Base-by-base conservation (phyloP, 2,888 invertebrate genomes). In the Brenthis ino region DNA sequence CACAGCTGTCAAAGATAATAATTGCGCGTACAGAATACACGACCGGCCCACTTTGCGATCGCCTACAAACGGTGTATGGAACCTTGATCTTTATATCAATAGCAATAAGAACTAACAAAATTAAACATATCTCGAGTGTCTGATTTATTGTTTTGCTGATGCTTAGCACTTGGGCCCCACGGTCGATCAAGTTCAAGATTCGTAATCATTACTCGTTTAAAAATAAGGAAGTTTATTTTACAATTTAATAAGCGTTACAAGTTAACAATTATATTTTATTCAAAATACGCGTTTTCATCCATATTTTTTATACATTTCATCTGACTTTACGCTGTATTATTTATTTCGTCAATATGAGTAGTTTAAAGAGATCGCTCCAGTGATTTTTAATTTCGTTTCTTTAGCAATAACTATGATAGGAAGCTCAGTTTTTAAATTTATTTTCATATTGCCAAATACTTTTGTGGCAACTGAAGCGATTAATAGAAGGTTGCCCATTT, bases 1-100 rank as follows among this genome's bases (percentile, higher is more conserved):
- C 83, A 84, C 79, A 82, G 83, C 87, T 91, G 91, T 91, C 91
- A 89, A 88, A 91, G 85, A 86, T 85, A 78, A 87, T 91, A 90
- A 92, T 91, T 92, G 88, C 87, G 85, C 82, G 86, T 86, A 88
- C 85, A 88, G 85, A 88, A 86, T 84, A 86, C 82, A 84, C 82
- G 80, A 80, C 86, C 82, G 85, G 80, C 68, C 74, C 74, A 73
- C 67, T 79, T 81, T 86, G 81, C 84, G 73, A 81, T 80, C 79
- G 74, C 37, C 60, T 68, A 65, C 63, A 55, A 58, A 48, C 56
- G 68, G 11, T 61, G 54, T 43, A 43, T 64, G 48, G 65, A 56
- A 72, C 63, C 73, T 65, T 82, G 67, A 66, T 73, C 77, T 77
- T 81, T 89, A 81, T 64, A 0, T 0, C 5, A 0, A 37, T 12